These are phyloP conservation scores for Hydrozoanthus gracilis DNA, from an alignment of 92 coral and sea anemone species.

Conservation along the genomic window DNA sequence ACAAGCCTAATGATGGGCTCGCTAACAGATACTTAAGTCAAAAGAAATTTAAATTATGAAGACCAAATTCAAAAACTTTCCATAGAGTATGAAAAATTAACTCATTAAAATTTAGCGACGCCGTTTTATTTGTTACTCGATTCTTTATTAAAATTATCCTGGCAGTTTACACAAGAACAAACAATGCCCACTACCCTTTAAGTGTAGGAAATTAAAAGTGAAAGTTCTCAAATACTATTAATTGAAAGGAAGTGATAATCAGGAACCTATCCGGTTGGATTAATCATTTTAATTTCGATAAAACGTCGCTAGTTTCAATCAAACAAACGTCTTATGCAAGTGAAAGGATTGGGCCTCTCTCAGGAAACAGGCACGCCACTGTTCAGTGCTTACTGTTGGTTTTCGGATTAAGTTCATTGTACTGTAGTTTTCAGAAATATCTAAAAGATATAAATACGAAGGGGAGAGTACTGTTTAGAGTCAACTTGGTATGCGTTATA, in stretches of 20 bases:
- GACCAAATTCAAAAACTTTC: background rate
- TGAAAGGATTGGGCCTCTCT: constrained; percentile 26
- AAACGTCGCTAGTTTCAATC: background rate
- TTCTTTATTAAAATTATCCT: constrained; percentile 41
- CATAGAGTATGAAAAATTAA: background rate
- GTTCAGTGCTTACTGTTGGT: constrained; percentile 19
- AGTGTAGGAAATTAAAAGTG: constrained; percentile 44
- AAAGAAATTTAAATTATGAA: background rate
- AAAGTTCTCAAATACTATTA: constrained; percentile 14
- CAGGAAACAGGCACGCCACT: constrained; percentile 27
- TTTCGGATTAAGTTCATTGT: constrained; percentile 26
- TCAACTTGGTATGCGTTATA: background rate
- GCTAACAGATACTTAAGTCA: background rate
- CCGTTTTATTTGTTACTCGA: constrained; percentile 16
- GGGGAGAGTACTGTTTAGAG: background rate
- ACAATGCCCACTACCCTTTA: constrained; percentile 10
- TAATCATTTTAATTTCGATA: constrained; percentile 25
- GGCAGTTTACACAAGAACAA: constrained; percentile 26
- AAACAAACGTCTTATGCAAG: constrained; percentile 15
- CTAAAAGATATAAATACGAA: constrained; percentile 20
- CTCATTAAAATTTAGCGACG: constrained; percentile 3
- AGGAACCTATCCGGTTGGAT: constrained; percentile 35
- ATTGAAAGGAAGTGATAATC: constrained; percentile 39
- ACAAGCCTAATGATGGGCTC: background rate
- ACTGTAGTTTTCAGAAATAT: background rate